Evolutionary conservation across 1,140 invertebrate species (phyloP), one percentile per base, ranked within the genome.

Genomic region (Mya arenaria): DNA sequence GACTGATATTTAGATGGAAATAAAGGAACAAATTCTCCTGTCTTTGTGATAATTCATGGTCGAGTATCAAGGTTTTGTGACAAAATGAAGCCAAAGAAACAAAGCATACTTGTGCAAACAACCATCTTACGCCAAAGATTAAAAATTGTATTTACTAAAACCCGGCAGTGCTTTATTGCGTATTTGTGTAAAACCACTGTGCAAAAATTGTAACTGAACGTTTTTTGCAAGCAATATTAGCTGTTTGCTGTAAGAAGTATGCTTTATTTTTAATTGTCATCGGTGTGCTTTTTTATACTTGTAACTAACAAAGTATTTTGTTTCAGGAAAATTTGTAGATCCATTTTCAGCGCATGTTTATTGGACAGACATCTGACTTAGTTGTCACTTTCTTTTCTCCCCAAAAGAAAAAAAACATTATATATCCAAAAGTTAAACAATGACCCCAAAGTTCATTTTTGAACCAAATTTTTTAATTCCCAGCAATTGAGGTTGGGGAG

Each of bases 391-490:
- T n/a, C n/a, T n/a, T n/a, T n/a, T n/a, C n/a, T n/a, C n/a, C n/a
- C n/a, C n/a, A n/a, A n/a, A n/a, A n/a, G n/a, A n/a, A n/a, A n/a
- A n/a, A n/a, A n/a, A n/a, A 48, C n/a, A 48, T 48, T 48, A 48
- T n/a, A 48, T 48, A 48, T 48, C n/a, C 44, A 15, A n/a, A 15
- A 48, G n/a, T 48, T 15, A 48, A 48, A n/a, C 44, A 13, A 48
- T 48, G n/a, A 15, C 13, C n/a, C n/a, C 13, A 15, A n/a, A 15
- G n/a, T 15, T 13, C n/a, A 48, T 48, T 34, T 62, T 28, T 52
- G 48, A 52, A 52, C 97, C 97, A 4, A 19, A 62, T 23, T 68
- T n/a, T 65, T 10, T 75, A 73, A 17, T 69, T 62, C 30, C 28
- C 60, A 82, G 79, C 79, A 66, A 82, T 74, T 56, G 71, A 82